Evolutionary conservation across 2,113 vertebrate genomes (phyloP).

Genomic region (Gambusia holbrooki): DNA sequence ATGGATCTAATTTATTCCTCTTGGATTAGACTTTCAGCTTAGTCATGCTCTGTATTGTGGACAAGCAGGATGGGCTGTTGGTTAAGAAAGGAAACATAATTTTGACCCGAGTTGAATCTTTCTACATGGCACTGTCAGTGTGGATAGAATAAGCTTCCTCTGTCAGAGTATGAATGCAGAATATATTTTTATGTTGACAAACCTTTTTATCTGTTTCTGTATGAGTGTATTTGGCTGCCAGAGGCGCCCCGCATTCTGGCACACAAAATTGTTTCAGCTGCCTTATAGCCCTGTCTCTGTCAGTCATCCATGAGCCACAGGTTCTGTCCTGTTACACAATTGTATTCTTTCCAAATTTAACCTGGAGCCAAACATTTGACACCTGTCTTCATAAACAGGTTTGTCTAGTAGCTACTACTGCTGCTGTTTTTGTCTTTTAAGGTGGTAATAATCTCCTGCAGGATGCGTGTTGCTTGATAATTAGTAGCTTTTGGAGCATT

Average conservation of each 20-base stretch:
- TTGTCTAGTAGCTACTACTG: not conserved
- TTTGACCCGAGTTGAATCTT: constrained; percentile 32
- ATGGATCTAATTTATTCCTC: constrained; percentile 23
- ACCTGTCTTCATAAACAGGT: constrained; percentile 43
- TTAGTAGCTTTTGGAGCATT: too few species aligned
- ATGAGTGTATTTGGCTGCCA: constrained; percentile 30
- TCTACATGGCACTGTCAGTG: constrained; percentile 21
- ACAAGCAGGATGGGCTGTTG: constrained; percentile 1
- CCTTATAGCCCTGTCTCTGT: constrained; percentile 55
- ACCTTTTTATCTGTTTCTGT: constrained; percentile 25
- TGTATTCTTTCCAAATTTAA: constrained; percentile 7
- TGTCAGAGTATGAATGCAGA: constrained; percentile 24
- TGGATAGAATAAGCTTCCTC: constrained; percentile 51
- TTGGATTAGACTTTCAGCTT: constrained; percentile 18
- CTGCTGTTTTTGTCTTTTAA: too few species aligned
- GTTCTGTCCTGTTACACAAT: constrained; percentile 32
- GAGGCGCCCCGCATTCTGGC: constrained; percentile 43
- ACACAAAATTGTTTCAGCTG: constrained; percentile 69
- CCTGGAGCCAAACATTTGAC: constrained; percentile 8
- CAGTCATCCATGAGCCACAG: constrained; percentile 55
- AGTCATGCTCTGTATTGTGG: constrained; percentile 22
- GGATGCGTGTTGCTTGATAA: not conserved
- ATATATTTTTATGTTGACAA: constrained; percentile 38
- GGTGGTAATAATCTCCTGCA: not conserved
- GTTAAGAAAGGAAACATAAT: constrained; percentile 45